Evolutionary conservation across 2,113 vertebrate species (phyloP), one percentile per base, ranked within the genome.

Genomic region (Dicaeum eximium): DNA sequence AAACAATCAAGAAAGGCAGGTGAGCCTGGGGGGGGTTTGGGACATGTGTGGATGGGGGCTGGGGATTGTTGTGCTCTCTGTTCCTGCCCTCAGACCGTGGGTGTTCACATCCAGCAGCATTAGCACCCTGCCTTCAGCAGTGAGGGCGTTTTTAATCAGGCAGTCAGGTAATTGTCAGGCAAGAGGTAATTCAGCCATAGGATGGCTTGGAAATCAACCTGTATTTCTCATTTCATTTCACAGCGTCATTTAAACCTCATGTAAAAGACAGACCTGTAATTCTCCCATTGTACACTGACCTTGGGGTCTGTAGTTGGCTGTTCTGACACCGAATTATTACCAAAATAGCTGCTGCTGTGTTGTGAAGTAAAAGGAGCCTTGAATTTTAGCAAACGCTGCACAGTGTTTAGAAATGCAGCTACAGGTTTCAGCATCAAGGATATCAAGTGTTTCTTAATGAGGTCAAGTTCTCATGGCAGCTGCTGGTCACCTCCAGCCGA

Each of bases 1-100:
- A 99, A 96, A 99, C 99, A 23, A 99, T 99, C 84, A 99, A 99
- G 90, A 99, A 99, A 96, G 99, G 99, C 94, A 98, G 99, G 99
- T 99, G 92, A 98, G 98, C 23, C 13, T n/a, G 2, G 7, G 45
- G 70, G 70, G 42, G 6, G 8, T 38, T 70, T 14, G 23, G 33
- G 37, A 19, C 24, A 22, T 1, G 0, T 7, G 33, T 11, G 53
- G 24, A 3, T 7, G 45, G 27, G 22, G 27, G 18, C 40, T 50
- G 35, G 35, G 48, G 60, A 64, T 21, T 47, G 25, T 4, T 57
- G 45, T 74, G 58, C 27, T 54, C 66, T 61, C 37, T 84, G 47
- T 33, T 60, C 40, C 69, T 65, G 54, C 15, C 33, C 45, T 69
- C 71, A 25, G 0, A 11, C 5, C 2, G 2, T 56, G 64, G 12